Base-by-base conservation (phyloP, 2,888 invertebrate species). In the Chouioia cunea region DNA sequence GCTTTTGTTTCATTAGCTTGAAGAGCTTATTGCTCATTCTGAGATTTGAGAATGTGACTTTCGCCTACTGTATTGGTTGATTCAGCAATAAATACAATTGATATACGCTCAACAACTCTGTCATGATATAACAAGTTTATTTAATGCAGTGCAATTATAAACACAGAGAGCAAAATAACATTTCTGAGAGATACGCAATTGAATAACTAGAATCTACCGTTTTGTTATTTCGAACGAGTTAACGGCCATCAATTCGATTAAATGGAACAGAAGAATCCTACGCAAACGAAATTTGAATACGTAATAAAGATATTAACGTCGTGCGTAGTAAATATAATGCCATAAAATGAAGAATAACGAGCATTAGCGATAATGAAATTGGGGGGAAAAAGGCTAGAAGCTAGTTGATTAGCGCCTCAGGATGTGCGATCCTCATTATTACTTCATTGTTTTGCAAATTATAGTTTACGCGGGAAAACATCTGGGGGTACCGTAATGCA, bases 381-480 rank as follows among this genome's bases (percentile, higher is more conserved):
- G 48, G 4, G 2, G 14, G 18, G 36, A 18, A 20, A 36, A 52
- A 59, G 27, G 14, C 10, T 50, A 22, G 16, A 56, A 59, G 58
- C 66, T 57, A 44, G 36, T 56, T 67, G 54, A 57, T 71, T 71
- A 71, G 64, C 46, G 48, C 47, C 22, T 22, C 47, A 18, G 57
- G 36, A 52, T 47, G 54, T 54, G 3, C n/a, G 36, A 10, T 10
- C 36, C 36, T 36, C 53, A 47, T 59, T 67, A 64, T 71, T 71
- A 23, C 59, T 67, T 71, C 67, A 71, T 71, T 67, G 67, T 71
- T 67, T 67, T 59, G 71, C 59, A 71, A 71, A 71, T 67, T 71
- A 64, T 65, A 46, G 64, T 67, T 66, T 36, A 64, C 54, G 52
- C 48, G 59, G 65, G 50, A 46, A 20, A 70, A 65, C 59, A 48